These are phyloP conservation scores for Holothuria scabra DNA, from an alignment of 53 echinoderm and acorn worm genomes.

Conservation along the genomic window DNA sequence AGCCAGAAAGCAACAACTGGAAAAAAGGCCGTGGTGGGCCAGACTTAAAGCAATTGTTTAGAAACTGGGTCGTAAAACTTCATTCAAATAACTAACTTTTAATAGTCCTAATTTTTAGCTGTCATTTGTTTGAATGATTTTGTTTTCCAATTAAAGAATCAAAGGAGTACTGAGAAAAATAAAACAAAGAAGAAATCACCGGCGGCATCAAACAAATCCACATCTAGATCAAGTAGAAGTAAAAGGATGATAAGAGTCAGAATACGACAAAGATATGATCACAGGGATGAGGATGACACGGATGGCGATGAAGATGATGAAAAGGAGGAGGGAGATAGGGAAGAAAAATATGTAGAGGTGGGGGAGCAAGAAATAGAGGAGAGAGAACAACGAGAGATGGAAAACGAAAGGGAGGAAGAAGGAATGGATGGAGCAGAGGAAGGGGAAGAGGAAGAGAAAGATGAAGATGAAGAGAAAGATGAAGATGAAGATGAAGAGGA, in stretches of 20 bases:
- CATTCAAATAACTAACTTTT: too few species aligned
- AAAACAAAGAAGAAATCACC: neutral
- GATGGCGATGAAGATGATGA: neutral
- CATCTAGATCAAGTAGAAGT: neutral
- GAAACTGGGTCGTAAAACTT: too few species aligned
- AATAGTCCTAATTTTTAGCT: too few species aligned
- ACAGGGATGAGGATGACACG: neutral
- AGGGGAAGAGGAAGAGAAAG: slow-evolving; percentile 42
- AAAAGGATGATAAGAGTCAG: too few species aligned
- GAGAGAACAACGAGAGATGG: slow-evolving; percentile 46
- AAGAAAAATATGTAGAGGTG: slow-evolving; percentile 56
- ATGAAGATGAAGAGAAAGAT: slow-evolving; percentile 53
- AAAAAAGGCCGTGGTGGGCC: too few species aligned
- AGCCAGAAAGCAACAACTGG: too few species aligned
- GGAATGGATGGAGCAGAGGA: slow-evolving; percentile 31
- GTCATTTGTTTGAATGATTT: too few species aligned
- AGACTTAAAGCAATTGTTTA: too few species aligned
- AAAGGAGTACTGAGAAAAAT: neutral
- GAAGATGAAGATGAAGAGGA: slow-evolving; percentile 51
- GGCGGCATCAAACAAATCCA: neutral
- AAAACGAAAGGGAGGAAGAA: slow-evolving; percentile 61
- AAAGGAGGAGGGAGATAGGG: slow-evolving; percentile 52
- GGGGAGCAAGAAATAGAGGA: slow-evolving; percentile 42
- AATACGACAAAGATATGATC: neutral
- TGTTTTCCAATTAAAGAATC: too few species aligned